phyloP scores from a whole-genome alignment of 2,888 invertebrate genomes.

The Macrosiphum euphorbiae region DNA sequence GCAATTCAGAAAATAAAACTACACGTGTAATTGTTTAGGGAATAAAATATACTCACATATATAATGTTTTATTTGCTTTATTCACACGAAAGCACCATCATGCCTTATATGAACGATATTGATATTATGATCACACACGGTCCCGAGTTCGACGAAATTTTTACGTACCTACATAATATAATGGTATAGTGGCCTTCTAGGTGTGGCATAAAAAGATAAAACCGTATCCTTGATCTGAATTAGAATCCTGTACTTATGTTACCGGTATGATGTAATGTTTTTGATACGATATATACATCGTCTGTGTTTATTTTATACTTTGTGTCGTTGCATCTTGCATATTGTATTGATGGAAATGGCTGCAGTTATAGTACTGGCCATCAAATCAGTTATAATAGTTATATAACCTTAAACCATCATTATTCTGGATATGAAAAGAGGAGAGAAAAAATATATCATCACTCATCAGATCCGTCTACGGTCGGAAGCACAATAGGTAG shows the following conservation, averaged over 20 bases:
- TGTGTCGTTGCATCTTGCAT: neutral
- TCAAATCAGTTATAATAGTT: neutral
- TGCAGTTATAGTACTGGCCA: neutral
- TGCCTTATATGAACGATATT: conserved; percentile 22
- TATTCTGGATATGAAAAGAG: neutral
- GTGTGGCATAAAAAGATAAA: conserved; percentile 43
- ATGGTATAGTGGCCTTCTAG: conserved; percentile 44
- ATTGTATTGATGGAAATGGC: neutral
- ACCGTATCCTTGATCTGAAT: conserved; percentile 63
- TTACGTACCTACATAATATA: conserved; percentile 8
- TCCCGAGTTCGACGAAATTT: conserved; percentile 29
- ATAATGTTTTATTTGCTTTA: neutral
- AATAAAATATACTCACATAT: neutral
- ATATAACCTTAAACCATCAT: conserved; percentile 32
- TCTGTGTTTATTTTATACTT: conserved; percentile 15
- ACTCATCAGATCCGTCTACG: neutral
- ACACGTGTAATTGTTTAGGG: neutral
- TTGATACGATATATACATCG: conserved; percentile 32
- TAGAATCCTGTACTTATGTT: conserved; percentile 54
- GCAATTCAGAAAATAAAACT: neutral
- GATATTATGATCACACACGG: conserved; percentile 22
- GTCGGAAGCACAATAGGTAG: neutral
- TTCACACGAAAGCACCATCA: neutral
- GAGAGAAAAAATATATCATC: conserved; percentile 28
- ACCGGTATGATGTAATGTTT: conserved; percentile 60